Evolutionary conservation across 2,888 invertebrate species (phyloP).

Genomic region (Autographa pulchrina): DNA sequence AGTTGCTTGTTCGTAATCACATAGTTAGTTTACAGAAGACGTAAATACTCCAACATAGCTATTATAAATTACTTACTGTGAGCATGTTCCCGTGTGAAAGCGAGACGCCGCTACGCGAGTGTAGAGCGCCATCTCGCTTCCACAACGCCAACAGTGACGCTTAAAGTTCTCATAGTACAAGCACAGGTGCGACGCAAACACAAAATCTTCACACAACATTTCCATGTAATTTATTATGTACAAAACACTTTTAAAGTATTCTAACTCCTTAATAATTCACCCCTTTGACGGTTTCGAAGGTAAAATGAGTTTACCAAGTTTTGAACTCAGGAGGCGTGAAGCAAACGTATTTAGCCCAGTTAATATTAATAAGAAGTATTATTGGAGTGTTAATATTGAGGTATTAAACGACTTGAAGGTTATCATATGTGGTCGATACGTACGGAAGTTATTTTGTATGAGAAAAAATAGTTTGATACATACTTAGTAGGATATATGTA

Average conservation of each 20-base stretch:
- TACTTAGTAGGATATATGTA: no score
- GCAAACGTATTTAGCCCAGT: conserved; percentile 1
- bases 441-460: neutral
- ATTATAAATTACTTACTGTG: no score
- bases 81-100: no score
- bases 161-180: no score
- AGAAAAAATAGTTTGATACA: no score
- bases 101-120: no score
- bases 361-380: neutral
- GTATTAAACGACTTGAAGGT: neutral
- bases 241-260: conserved; percentile 8
- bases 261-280: conserved; percentile 7
- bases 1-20: no score
- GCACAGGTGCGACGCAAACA: neutral
- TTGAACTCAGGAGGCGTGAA: neutral
- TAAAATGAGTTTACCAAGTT: conserved; percentile 5
- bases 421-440: neutral
- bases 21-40: no score
- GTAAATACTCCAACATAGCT: no score
- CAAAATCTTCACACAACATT: neutral
- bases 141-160: no score
- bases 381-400: conserved; percentile 3
- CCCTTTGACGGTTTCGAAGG: neutral
- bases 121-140: no score
- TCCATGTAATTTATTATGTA: conserved; percentile 5